phyloP scores from a whole-genome alignment of 2,113 vertebrate genomes.

The Narcine bancroftii region DNA sequence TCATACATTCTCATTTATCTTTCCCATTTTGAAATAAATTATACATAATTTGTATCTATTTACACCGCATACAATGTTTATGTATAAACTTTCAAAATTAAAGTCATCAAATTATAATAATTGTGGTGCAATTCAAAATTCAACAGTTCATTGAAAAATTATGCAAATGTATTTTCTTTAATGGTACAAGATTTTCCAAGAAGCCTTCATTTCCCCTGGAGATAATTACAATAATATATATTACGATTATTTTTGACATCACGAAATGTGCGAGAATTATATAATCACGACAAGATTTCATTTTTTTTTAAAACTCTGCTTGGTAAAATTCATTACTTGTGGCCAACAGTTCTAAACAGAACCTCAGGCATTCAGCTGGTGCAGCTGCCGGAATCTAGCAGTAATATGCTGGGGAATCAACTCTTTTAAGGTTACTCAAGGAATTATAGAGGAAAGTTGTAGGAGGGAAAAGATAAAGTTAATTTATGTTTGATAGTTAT shows the following conservation, averaged over 20 bases:
- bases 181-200: background rate
- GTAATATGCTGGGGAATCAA: too few species aligned
- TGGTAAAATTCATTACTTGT: too few species aligned
- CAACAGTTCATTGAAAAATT: background rate
- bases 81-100: too few species aligned
- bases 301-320: too few species aligned
- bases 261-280: background rate
- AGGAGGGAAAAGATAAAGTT: too few species aligned
- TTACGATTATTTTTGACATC: background rate
- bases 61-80: background rate
- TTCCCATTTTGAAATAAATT: background rate
- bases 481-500: too few species aligned
- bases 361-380: too few species aligned
- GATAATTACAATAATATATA: background rate
- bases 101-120: too few species aligned
- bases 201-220: background rate
- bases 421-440: too few species aligned
- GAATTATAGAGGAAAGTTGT: too few species aligned
- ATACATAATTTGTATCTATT: background rate
- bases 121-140: background rate
- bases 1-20: background rate
- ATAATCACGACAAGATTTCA: background rate
- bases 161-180: background rate
- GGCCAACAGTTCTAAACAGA: too few species aligned
- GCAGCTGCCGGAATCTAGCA: too few species aligned